phyloP scores from a whole-genome alignment of 2,888 invertebrate species.

The Anaspis maculata region DNA sequence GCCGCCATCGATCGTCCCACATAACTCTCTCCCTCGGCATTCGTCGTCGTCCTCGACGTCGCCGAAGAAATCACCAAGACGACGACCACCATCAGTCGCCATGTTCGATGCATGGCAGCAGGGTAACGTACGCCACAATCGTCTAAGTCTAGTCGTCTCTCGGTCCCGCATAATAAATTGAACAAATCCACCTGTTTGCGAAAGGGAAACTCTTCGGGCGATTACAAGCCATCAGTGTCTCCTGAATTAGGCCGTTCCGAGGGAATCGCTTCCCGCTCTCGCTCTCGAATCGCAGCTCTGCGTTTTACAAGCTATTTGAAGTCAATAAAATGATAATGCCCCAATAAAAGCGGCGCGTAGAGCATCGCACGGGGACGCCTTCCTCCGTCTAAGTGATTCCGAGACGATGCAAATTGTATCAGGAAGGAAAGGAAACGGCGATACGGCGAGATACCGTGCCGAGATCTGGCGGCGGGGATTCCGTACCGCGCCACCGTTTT shows the following conservation, averaged over 20 bases:
- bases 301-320: conserved; percentile 50
- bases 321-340: conserved; percentile 48
- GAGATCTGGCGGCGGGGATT: conserved; percentile 5
- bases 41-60: no score
- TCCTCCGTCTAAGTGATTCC: conserved; percentile 39
- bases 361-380: conserved; percentile 30
- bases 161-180: conserved; percentile 31
- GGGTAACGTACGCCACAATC: no score
- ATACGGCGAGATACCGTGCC: conserved; percentile 14
- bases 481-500: neutral
- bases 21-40: no score
- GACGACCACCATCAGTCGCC: no score
- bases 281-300: conserved; percentile 40
- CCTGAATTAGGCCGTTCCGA: conserved; percentile 44
- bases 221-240: conserved; percentile 46
- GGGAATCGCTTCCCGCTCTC: conserved; percentile 40
- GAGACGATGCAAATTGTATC: conserved; percentile 43
- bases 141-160: conserved; percentile 12
- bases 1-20: conserved; percentile 7
- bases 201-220: conserved; percentile 38
- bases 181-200: conserved; percentile 44
- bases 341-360: conserved; percentile 41
- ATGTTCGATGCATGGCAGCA: no score
- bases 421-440: conserved; percentile 33
- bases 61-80: no score